phyloP scores from a whole-genome alignment of 1,140 invertebrate species.

The Fopius arisanus region DNA sequence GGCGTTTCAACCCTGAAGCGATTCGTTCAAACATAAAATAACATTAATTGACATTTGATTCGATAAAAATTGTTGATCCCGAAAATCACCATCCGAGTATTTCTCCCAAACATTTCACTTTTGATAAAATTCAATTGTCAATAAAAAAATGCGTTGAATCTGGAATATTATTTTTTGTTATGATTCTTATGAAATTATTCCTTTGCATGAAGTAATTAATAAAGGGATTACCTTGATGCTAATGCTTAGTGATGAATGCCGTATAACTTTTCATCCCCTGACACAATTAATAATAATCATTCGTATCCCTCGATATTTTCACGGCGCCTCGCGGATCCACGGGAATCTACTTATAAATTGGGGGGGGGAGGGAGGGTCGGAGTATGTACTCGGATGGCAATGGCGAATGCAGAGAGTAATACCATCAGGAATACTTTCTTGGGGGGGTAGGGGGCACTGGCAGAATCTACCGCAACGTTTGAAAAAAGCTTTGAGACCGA shows the following conservation, averaged over 20 bases:
- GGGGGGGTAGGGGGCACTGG: neutral
- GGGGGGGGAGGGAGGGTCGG: neutral
- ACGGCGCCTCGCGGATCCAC: neutral
- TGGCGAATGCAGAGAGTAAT: constrained; percentile 25
- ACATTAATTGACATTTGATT: too few relatives aligned
- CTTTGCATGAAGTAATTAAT: too few relatives aligned
- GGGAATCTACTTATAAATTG: constrained; percentile 28
- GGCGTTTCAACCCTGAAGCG: too few relatives aligned
- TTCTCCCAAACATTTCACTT: too few relatives aligned
- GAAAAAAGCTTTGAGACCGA: constrained; percentile 17
- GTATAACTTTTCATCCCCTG: constrained; percentile 17
- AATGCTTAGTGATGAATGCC: neutral
- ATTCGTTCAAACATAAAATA: too few relatives aligned
- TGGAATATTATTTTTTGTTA: too few relatives aligned
- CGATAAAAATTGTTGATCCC: too few relatives aligned
- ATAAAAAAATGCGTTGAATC: too few relatives aligned
- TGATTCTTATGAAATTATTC: too few relatives aligned
- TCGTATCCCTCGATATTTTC: constrained; percentile 8
- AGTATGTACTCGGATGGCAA: neutral
- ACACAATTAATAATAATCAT: constrained; percentile 27
- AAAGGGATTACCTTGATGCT: neutral
- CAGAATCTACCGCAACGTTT: constrained; percentile 15
- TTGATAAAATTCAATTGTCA: too few relatives aligned
- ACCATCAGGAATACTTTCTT: constrained; percentile 35
- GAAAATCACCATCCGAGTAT: too few relatives aligned